These are phyloP conservation scores for Caranx melampygus DNA, from an alignment of 2,113 vertebrate species.

Conservation along the genomic window DNA sequence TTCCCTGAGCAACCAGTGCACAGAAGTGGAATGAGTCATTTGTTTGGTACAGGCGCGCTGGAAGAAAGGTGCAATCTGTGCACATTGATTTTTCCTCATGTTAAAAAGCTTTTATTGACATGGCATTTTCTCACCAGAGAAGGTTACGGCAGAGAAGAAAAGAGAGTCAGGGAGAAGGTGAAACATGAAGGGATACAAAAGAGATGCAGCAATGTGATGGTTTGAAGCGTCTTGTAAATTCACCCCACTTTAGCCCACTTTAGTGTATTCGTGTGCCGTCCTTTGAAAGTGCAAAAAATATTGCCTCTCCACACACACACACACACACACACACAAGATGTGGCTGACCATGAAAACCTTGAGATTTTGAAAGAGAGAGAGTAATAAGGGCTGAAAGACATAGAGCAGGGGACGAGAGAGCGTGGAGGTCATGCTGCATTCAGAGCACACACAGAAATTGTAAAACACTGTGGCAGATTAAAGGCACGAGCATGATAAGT, in stretches of 20 bases:
- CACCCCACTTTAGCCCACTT: slow-evolving; percentile 57
- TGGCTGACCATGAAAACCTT: slow-evolving; percentile 12
- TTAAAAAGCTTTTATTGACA: slow-evolving; percentile 80
- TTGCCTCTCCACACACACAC: not conserved
- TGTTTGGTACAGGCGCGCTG: slow-evolving; percentile 27
- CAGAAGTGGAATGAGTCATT: slow-evolving; percentile 19
- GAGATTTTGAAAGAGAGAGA: slow-evolving; percentile 1
- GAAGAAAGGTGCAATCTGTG: slow-evolving; percentile 61
- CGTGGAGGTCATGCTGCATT: slow-evolving; percentile 19
- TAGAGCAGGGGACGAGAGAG: not conserved
- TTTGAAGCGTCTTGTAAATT: slow-evolving; percentile 40
- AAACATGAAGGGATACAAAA: slow-evolving; percentile 48
- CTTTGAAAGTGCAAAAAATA: slow-evolving; percentile 40
- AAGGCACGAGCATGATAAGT: slow-evolving; percentile 13
- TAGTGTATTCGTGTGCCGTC: slow-evolving; percentile 2
- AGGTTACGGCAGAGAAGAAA: slow-evolving; percentile 64
- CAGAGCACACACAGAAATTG: not conserved
- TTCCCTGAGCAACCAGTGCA: not conserved
- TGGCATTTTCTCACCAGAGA: slow-evolving; percentile 69
- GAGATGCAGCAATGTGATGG: slow-evolving; percentile 10
- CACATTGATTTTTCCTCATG: slow-evolving; percentile 72
- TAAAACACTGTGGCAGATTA: slow-evolving; percentile 24
- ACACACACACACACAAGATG: not conserved
- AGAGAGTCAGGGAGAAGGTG: slow-evolving; percentile 31
- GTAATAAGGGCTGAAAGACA: slow-evolving; percentile 1